These are phyloP conservation scores for Vanacampus margaritifer DNA, from an alignment of 2,113 vertebrate genomes.

Conservation along the genomic window DNA sequence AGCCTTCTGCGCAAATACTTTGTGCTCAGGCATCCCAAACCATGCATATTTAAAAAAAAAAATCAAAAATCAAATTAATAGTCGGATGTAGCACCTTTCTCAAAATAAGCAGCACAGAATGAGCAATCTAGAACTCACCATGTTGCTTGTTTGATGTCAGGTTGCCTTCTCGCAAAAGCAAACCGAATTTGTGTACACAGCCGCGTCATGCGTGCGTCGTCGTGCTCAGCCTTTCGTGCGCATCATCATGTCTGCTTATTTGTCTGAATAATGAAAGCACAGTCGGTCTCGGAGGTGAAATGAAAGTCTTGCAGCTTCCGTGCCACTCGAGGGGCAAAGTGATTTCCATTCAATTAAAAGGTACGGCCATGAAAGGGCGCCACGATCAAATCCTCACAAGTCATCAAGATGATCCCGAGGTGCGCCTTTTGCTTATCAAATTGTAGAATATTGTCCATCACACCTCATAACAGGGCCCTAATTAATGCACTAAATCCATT, in stretches of 20 bases:
- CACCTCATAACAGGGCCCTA: conserved; percentile 60
- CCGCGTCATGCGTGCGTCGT: no score
- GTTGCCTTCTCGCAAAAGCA: not conserved
- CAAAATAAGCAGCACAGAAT: not conserved
- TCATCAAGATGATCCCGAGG: conserved; percentile 57
- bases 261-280: conserved; percentile 58
- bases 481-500: conserved; percentile 75
- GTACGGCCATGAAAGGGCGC: conserved; percentile 53
- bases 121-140: not conserved
- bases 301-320: conserved; percentile 54
- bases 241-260: not conserved
- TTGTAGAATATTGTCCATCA: conserved; percentile 73
- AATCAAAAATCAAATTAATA: not conserved
- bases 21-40: no score
- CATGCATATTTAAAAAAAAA: not conserved
- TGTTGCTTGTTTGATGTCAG: not conserved
- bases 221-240: not conserved
- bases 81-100: not conserved
- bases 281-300: conserved; percentile 64
- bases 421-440: conserved; percentile 69
- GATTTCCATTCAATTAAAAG: conserved; percentile 72
- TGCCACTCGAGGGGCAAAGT: conserved; percentile 23
- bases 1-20: no score
- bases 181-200: no score
- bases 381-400: conserved; percentile 43